Evolutionary conservation across 2,113 vertebrate species (phyloP).

Genomic region (Brachirus orientalis): DNA sequence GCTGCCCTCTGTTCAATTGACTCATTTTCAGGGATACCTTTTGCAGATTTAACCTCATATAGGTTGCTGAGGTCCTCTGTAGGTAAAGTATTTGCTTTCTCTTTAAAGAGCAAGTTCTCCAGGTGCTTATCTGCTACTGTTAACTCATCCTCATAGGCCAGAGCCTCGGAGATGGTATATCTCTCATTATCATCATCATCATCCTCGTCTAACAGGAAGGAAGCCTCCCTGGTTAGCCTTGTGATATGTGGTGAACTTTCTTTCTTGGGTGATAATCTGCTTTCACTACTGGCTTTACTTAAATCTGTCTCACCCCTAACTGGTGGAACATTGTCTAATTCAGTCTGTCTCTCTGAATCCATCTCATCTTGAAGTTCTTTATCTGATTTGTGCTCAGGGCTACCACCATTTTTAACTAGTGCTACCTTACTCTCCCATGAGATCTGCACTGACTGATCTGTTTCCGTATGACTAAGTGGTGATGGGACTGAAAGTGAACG

Average conservation of each 20-base stretch:
- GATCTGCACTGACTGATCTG: constrained; percentile 58
- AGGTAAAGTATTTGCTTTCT: constrained; percentile 75
- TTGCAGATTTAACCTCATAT: constrained; percentile 74
- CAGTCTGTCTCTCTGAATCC: constrained; percentile 31
- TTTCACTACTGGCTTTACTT: constrained; percentile 54
- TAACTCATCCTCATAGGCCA: constrained; percentile 72
- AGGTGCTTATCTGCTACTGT: constrained; percentile 80
- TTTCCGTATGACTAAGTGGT: constrained; percentile 64
- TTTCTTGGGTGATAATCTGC: constrained; percentile 45
- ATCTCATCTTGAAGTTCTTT: constrained; percentile 34
- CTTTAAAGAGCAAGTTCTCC: constrained; percentile 76
- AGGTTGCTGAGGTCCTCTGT: constrained; percentile 76
- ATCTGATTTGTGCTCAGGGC: constrained; percentile 61
- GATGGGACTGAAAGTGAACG: constrained; percentile 71
- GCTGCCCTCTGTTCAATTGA: constrained; percentile 91
- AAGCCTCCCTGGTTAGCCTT: constrained; percentile 40
- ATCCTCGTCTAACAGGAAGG: constrained; percentile 33
- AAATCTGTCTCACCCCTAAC: constrained; percentile 45
- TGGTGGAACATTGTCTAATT: constrained; percentile 32
- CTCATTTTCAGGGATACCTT: constrained; percentile 90
- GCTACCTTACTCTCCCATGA: constrained; percentile 35
- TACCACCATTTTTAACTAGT: constrained; percentile 33
- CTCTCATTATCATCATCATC: constrained; percentile 29
- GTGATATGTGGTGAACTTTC: constrained; percentile 39
- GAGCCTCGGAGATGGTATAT: constrained; percentile 51